Percentiles rank a stretch among this genome's conserved stretches.
These are phyloP conservation scores for Anguilla rostrata DNA, from an alignment of 2,113 vertebrate genomes.

Conservation along the genomic window DNA sequence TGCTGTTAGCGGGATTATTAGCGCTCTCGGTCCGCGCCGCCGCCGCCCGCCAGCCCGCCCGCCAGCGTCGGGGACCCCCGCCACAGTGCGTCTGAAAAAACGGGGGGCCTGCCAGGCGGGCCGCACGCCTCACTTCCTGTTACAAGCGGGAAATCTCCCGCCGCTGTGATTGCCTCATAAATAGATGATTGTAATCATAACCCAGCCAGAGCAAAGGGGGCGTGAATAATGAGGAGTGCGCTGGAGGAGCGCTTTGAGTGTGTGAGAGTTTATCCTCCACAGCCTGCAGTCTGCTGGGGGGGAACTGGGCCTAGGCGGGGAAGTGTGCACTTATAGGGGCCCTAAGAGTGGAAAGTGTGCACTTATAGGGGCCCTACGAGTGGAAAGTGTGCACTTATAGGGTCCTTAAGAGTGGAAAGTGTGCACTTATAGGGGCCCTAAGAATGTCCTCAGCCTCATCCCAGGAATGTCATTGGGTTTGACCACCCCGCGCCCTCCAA, in stretches of 20 bases:
- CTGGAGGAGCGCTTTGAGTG: conserved; percentile 42
- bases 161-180: conserved; percentile 79
- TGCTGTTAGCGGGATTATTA: conserved; percentile 79
- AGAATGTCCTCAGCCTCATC: too few species aligned
- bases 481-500: too few species aligned
- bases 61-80: conserved; percentile 58
- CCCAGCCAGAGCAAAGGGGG: conserved; percentile 66
- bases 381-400: not conserved
- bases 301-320: not conserved
- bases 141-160: conserved; percentile 77
- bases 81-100: conserved; percentile 68
- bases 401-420: too few species aligned
- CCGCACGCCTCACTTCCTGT: conserved; percentile 80
- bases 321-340: not conserved
- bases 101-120: conserved; percentile 69
- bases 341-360: not conserved
- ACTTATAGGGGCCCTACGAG: too few species aligned
- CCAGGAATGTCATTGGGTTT: too few species aligned
- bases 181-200: conserved; percentile 78
- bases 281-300: conserved; percentile 23
- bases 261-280: conserved; percentile 35
- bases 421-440: not conserved
- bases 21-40: conserved; percentile 78
- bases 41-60: conserved; percentile 52
- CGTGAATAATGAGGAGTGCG: conserved; percentile 67